Base-by-base conservation (phyloP, 2,888 invertebrate genomes). In the Drosophila yooni region DNA sequence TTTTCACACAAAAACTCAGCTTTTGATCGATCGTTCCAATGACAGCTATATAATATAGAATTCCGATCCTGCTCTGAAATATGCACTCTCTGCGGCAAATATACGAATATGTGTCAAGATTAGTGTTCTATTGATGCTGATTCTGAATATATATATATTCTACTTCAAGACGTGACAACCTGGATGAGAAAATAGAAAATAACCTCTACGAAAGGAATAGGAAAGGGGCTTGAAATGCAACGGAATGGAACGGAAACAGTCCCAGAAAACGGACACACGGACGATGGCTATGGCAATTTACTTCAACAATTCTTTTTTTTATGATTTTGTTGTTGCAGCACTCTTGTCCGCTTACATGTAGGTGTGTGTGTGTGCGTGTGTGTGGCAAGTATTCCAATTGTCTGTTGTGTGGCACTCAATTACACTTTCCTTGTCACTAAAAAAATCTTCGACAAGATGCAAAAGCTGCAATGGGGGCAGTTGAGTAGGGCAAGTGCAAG, bases 401-500 rank as follows among this genome's bases (percentile, higher is more conserved):
- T 84, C 84, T 87, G 84, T 81, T 85, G 80, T 87, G 84, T 87
- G 76, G 84, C 82, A 87, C 84, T 85, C 84, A 87, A 85, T 87
- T 85, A 84, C 84, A 87, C 84, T 87, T 84, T 82, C 84, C 87
- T 82, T 85, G 87, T 85, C 87, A 87, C 84, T 87, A 81, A 82
- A 87, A 83, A 82, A 84, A 87, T 82, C 81, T 82, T 80, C 65
- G 78, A 76, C 76, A 61, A 63, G 58, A 59, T 51, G 60, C 65
- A 63, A 53, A 52, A 43, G 58, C 62, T 21, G 56, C 13, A 40
- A 57, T 53, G 57, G 29, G 18, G 8, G 7, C 56, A 29, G 65
- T 21, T 27, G 59, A 25, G 31, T 52, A 51, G 36, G 59, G 50
- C 57, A 64, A 59, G 33, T 62, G 50, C 63, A 70, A 76, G 38